Percentiles rank a stretch among this genome's conserved stretches.
Evolutionary conservation across 2,888 invertebrate species (phyloP).

Genomic region (Cynaeus angustus): DNA sequence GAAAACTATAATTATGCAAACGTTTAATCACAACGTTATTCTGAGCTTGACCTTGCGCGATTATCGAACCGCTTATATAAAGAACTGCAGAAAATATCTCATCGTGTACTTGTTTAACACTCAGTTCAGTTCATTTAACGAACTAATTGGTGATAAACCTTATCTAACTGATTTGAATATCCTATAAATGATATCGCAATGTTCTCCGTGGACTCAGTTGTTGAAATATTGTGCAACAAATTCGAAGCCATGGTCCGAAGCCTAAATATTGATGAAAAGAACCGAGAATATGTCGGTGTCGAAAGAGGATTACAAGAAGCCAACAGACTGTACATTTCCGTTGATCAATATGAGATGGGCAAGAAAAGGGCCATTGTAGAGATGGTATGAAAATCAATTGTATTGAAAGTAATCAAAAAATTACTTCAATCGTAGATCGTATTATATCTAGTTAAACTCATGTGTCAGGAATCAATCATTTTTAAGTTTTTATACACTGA

Average conservation of each 20-base stretch:
- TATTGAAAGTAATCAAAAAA: background rate
- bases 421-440: slow-evolving; percentile 6
- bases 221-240: slow-evolving; percentile 8
- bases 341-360: background rate
- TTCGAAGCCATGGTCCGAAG: background rate
- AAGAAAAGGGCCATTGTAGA: background rate
- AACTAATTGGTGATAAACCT: too few relatives aligned
- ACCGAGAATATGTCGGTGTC: slow-evolving; percentile 7
- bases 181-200: background rate
- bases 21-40: too few relatives aligned
- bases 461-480: slow-evolving; percentile 3
- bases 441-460: background rate
- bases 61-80: too few relatives aligned
- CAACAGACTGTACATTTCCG: slow-evolving; percentile 6
- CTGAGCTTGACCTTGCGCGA: too few relatives aligned
- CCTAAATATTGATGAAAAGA: background rate
- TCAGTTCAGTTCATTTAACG: too few relatives aligned
- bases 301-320: slow-evolving; percentile 5
- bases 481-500: slow-evolving; percentile 1
- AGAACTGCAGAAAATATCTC: too few relatives aligned
- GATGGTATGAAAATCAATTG: background rate
- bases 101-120: too few relatives aligned
- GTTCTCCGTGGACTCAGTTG: background rate
- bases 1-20: too few relatives aligned
- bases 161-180: too few relatives aligned